phyloP scores from a whole-genome alignment of 2,888 invertebrate species.

The Belgica antarctica region DNA sequence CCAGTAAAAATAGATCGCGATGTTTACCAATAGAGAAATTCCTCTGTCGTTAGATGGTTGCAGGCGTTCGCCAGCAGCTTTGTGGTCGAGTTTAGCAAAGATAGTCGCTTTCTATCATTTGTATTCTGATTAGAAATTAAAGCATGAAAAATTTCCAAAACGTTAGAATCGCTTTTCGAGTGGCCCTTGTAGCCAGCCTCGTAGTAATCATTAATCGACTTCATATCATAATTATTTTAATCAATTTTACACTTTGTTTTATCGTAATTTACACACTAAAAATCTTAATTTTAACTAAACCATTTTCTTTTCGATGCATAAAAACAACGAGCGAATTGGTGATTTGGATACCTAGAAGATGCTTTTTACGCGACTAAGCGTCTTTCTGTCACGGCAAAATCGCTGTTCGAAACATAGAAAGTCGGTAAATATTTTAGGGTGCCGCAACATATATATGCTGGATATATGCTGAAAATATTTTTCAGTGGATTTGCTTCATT shows the following conservation, averaged over 20 bases:
- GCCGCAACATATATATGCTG: too few relatives aligned
- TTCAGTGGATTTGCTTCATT: too few relatives aligned
- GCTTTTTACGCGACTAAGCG: not conserved
- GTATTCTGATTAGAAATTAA: constrained; percentile 33
- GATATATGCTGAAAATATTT: too few relatives aligned
- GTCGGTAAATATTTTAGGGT: too few relatives aligned
- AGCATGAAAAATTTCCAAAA: constrained; percentile 37
- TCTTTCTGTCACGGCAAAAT: not conserved
- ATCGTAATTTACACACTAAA: not conserved
- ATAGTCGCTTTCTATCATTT: constrained; percentile 75
- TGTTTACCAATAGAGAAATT: constrained; percentile 76
- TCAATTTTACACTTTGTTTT: constrained; percentile 32
- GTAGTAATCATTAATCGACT: constrained; percentile 24
- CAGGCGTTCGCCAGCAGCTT: constrained; percentile 67
- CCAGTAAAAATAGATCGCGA: constrained; percentile 31
- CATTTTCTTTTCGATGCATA: not conserved
- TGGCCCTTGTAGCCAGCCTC: not conserved
- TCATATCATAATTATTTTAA: constrained; percentile 34
- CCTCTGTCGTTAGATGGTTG: constrained; percentile 64
- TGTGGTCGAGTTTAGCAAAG: constrained; percentile 84
- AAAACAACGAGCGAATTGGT: not conserved
- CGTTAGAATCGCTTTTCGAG: constrained; percentile 20
- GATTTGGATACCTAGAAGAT: not conserved
- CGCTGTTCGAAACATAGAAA: not conserved
- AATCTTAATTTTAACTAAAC: not conserved